Evolutionary conservation across 53 echinoderm and acorn worm species (phyloP), one percentile per base, ranked within the genome.

Genomic region (Astropecten irregularis): DNA sequence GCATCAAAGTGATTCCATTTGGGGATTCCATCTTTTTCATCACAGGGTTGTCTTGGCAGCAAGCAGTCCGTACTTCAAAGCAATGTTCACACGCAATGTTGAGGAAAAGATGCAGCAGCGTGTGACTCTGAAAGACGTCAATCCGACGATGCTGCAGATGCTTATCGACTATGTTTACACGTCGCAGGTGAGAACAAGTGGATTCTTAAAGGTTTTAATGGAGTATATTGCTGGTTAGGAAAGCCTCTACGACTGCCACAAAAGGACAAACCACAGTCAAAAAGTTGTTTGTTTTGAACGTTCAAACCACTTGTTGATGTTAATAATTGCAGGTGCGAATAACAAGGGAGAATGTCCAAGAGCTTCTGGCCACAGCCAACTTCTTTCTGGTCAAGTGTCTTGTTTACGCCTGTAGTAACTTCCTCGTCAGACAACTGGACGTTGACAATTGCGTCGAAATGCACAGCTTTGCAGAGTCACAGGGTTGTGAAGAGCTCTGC

Each of bases 361-460:
- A 93, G 39, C 69, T 93, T 1, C 71, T 93, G 37, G 65, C 77
- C 7, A 77, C 93, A 9, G 87, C 93, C 30, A 86, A 87, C 34
- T 93, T 84, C 83, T 86, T 93, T 36, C 79, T 89, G 9, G 42
- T 89, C 35, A 86, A 82, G 51, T 82, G 87, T 48, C 76, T 93
- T 14, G 89, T 89, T 31, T 68, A 83, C 22, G 93, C 90, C 19
- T 89, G 93, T 51, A 82, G 82, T 26, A 87, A 90, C 69, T 93
- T 93, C 51, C 69, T 93, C 20, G 66, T 82, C 23, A 31, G 89
- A 15, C 87, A 90, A 19, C 71, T 93, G 29, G 87, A 93, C 29
- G 54, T 71, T 8, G 69, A 90, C 49, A 93, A 93, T 81, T 93
- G 93, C 63, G 37, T 93, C 36, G 89, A 82, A 71, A 89, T 93